phyloP scores from a whole-genome alignment of 2,797 vertebrate genomes.

The Discoglossus pictus region DNA sequence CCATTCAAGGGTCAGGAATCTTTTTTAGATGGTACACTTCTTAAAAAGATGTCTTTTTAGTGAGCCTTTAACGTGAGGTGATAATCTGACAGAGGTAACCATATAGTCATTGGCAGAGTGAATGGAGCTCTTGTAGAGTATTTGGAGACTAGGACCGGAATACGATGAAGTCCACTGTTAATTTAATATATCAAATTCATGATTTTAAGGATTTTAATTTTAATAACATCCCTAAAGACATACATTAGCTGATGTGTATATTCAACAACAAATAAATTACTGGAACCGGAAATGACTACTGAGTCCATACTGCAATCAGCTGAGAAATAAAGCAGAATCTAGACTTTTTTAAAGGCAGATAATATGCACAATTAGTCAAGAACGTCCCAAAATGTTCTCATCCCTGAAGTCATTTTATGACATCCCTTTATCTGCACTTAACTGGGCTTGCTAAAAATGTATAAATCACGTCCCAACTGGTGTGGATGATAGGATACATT shows the following conservation, averaged over 20 bases:
- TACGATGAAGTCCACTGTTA: no score
- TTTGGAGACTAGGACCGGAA: no score
- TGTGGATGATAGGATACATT: conserved; percentile 7
- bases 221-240: conserved; percentile 23
- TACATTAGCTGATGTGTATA: conserved; percentile 24
- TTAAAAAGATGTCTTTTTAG: no score
- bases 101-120: no score
- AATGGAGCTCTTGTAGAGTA: no score
- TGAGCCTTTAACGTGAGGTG: no score
- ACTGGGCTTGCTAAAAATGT: background rate
- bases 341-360: background rate
- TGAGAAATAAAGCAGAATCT: conserved; percentile 1
- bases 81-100: no score
- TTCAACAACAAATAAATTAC: conserved; percentile 33
- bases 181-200: no score
- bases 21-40: no score
- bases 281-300: conserved; percentile 4
- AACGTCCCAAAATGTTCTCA: background rate
- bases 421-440: conserved; percentile 1
- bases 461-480: background rate
- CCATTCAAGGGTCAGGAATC: no score
- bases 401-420: background rate
- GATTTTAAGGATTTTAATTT: conserved; percentile 21
- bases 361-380: conserved; percentile 2
- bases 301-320: conserved; percentile 14